Conservation (phyloP, 2,113 vertebrate species). For the Leucosticte australis region DNA sequence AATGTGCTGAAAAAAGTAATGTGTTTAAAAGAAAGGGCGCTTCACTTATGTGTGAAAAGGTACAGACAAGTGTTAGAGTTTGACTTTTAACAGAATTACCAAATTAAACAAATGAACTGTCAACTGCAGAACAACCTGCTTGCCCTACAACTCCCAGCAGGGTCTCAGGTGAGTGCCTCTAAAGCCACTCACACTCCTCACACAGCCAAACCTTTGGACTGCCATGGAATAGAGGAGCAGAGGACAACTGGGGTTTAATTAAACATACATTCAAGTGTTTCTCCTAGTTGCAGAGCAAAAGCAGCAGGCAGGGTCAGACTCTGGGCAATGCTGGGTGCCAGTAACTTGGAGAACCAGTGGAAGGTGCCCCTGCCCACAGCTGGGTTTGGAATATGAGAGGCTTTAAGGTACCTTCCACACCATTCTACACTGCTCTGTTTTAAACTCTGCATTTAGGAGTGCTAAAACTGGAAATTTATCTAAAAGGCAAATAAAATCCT, state of each 20-base stretch:
- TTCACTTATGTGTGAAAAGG: neutral
- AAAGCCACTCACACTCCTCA: neutral
- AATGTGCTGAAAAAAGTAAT: neutral
- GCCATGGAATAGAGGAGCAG: neutral
- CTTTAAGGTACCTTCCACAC: neutral
- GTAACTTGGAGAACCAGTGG: neutral
- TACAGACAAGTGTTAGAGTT: neutral
- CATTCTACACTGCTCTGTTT: neutral
- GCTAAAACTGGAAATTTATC: neutral
- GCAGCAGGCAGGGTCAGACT: neutral
- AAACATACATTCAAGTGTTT: neutral
- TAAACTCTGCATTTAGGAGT: neutral
- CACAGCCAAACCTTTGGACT: neutral
- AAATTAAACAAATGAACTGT: neutral
- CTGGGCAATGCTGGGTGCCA: neutral
- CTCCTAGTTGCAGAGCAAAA: neutral
- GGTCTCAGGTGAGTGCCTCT: neutral
- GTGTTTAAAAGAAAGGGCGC: neutral
- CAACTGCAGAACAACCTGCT: neutral
- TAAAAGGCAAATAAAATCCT: neutral
- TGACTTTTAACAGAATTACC: neutral
- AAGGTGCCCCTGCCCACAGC: rapidly evolving
- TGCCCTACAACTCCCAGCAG: neutral
- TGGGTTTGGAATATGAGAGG: neutral
- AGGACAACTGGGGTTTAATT: neutral